Evolutionary conservation across 2,797 vertebrate genomes (phyloP), one percentile per base, ranked within the genome.

Genomic region (Sorex maritimensis): DNA sequence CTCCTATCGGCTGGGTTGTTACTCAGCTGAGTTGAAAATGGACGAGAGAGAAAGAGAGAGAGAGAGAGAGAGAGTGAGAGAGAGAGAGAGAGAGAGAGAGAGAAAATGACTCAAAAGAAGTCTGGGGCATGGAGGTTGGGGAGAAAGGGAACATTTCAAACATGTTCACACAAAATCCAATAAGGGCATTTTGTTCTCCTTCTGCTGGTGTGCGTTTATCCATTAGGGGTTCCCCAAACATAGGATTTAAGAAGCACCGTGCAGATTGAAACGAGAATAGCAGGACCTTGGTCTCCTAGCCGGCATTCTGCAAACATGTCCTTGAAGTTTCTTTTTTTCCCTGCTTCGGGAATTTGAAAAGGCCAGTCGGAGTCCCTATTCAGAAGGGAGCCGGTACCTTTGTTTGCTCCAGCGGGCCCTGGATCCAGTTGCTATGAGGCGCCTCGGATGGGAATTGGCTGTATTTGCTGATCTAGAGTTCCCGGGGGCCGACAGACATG

Each of bases 171-270:
- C 88, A 77, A 95, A 96, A 96, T 89, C 63, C 30, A 93, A 95
- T 80, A 92, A 93, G 68, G 72, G 63, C 74, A 89, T 92, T 95
- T 94, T 93, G 63, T 79, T 96, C 95, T 93, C 78, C 86, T 80
- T 97, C 87, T 91, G 96, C 97, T 93, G 74, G 88, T 86, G 91
- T 97, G 94, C 95, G 95, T 96, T 96, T 96, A 96, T 89, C 96
- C 96, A 96, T 96, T 82, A 97, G 96, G 95, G 92, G 91, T 96
- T 97, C 94, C 68, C 81, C 95, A 78, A 90, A 38, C 82, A 94
- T 89, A 91, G 90, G 91, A 55, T 94, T 95, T 86, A 93, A 73
- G 90, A 94, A 87, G 23, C 88, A 94, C 80, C 65, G 63, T 88
- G 94, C 46, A 67, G 80, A 74, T 46, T 88, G 88, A 21, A 95